phyloP scores from a whole-genome alignment of 2,113 vertebrate species.

The Myanophis thanlyinensis region DNA sequence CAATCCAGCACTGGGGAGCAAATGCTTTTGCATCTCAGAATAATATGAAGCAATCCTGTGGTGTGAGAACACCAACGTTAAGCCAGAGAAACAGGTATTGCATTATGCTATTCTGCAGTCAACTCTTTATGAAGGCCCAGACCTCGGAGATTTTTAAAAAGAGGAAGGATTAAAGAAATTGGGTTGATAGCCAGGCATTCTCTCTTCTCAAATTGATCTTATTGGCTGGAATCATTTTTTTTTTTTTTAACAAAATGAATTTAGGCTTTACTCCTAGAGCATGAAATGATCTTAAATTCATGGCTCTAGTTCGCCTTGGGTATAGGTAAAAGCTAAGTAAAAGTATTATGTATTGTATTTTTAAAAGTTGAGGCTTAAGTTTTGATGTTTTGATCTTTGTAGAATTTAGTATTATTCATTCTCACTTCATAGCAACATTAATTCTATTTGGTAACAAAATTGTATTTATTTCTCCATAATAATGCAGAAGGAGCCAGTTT shows the following conservation, averaged over 20 bases:
- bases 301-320: background rate
- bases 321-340: background rate
- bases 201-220: background rate
- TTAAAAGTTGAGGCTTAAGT: background rate
- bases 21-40: conserved; percentile 68
- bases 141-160: conserved; percentile 62
- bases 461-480: background rate
- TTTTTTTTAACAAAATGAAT: background rate
- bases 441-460: background rate
- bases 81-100: conserved; percentile 75
- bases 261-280: background rate
- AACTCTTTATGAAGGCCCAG: conserved; percentile 65
- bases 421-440: background rate
- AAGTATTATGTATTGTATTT: background rate
- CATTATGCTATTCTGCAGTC: conserved; percentile 70
- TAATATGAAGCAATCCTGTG: conserved; percentile 71
- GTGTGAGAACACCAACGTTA: conserved; percentile 71
- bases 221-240: background rate
- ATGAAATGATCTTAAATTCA: background rate
- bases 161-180: conserved; percentile 63
- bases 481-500: background rate
- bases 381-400: background rate
- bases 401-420: background rate
- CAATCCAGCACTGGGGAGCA: conserved; percentile 64
- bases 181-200: background rate